Evolutionary conservation across 2,797 vertebrate species (phyloP).

Genomic region (Sphaeramia orbicularis): DNA sequence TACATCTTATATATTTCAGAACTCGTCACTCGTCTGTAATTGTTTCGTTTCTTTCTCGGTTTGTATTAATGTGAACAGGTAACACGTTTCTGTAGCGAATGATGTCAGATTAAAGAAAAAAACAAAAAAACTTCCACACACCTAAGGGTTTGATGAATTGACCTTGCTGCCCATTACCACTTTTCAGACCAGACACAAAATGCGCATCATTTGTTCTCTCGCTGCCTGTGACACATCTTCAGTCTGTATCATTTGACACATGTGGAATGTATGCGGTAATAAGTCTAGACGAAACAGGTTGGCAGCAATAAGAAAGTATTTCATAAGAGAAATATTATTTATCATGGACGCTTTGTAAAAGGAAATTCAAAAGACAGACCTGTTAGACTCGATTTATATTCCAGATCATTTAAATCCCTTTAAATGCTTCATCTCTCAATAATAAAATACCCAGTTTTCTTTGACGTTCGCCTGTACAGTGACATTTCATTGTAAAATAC

Average conservation of each 20-base stretch:
- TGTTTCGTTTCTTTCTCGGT: neutral
- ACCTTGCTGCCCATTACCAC: conserved; percentile 26
- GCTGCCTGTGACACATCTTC: conserved; percentile 36
- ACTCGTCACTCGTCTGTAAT: conserved; percentile 38
- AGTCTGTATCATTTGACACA: conserved; percentile 38
- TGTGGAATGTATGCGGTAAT: conserved; percentile 42
- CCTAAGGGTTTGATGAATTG: conserved; percentile 38
- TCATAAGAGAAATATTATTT: conserved; percentile 12
- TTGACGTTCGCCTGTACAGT: neutral
- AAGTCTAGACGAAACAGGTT: conserved; percentile 24
- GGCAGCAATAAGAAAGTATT: conserved; percentile 26
- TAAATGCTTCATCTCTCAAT: neutral
- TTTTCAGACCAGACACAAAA: conserved; percentile 29
- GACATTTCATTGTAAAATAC: conserved; percentile 1
- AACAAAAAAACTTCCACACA: neutral
- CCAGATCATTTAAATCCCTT: conserved; percentile 16
- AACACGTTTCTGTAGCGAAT: conserved; percentile 28
- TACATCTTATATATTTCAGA: conserved; percentile 25
- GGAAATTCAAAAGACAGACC: conserved; percentile 21
- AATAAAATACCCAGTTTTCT: conserved; percentile 9
- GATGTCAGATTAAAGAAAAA: neutral
- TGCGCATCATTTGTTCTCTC: conserved; percentile 50
- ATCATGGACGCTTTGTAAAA: conserved; percentile 19
- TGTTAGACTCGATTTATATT: conserved; percentile 13
- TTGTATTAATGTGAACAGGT: conserved; percentile 2